Evolutionary conservation across 2,888 invertebrate species (phyloP).

Genomic region (Volucella inanis): DNA sequence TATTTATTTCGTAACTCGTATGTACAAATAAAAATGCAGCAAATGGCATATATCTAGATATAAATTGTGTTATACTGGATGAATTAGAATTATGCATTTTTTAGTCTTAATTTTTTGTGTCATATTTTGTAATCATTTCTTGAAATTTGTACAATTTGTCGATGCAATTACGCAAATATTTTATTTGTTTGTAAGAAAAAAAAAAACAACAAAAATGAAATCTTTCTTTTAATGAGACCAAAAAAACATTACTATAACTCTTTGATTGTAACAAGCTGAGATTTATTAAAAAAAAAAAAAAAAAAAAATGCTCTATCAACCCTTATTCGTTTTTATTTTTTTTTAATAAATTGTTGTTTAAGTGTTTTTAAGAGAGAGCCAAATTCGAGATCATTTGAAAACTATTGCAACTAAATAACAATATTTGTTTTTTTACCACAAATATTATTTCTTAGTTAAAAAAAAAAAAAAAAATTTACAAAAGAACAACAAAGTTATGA

Average conservation of each 20-base stretch:
- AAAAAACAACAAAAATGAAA: slow-evolving; percentile 55
- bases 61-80: slow-evolving; percentile 64
- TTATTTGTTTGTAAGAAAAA: slow-evolving; percentile 28
- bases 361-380: slow-evolving; percentile 63
- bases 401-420: slow-evolving; percentile 73
- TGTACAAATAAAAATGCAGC: slow-evolving; percentile 70
- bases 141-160: slow-evolving; percentile 74
- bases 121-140: slow-evolving; percentile 64
- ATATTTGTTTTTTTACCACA: slow-evolving; percentile 55
- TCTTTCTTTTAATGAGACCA: slow-evolving; percentile 41
- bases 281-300: slow-evolving; percentile 27
- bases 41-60: slow-evolving; percentile 63
- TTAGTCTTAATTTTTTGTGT: slow-evolving; percentile 69
- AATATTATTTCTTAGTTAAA: slow-evolving; percentile 65
- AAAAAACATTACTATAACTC: slow-evolving; percentile 50
- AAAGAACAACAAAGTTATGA: slow-evolving; percentile 57
- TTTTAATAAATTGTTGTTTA: neutral
- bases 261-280: slow-evolving; percentile 65
- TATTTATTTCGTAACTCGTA: slow-evolving; percentile 41
- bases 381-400: slow-evolving; percentile 75
- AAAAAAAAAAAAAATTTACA: slow-evolving; percentile 56
- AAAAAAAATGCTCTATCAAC: slow-evolving; percentile 69
- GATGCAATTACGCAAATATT: slow-evolving; percentile 62
- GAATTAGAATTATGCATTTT: slow-evolving; percentile 69
- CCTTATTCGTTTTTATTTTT: slow-evolving; percentile 49